Base-by-base conservation (phyloP, 2,113 vertebrate species). In the Oncorhynchus keta region DNA sequence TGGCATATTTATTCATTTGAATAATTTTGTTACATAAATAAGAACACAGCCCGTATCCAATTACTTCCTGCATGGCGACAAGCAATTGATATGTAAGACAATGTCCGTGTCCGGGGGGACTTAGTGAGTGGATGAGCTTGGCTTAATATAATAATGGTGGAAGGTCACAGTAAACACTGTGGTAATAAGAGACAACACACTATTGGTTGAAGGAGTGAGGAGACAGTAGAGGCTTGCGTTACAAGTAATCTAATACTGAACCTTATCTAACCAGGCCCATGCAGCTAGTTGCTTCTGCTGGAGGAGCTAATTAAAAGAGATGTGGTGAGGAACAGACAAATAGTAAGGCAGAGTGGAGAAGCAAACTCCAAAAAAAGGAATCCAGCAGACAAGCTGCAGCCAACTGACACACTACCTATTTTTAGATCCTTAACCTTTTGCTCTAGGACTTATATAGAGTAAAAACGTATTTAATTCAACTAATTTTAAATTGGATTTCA, bases 241-340 rank as follows among this genome's bases (percentile, higher is more conserved):
- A 12, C 32, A 16, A n/a, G 90, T 87, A 86, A 92, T 79, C 81
- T 75, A 86, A 93, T 83, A 87, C 87, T 76, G 69, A 83, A 72
- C 82, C 82, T 85, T 89, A 91, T 91, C 87, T 77, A 71, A 77
- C 77, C 67, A 72, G 85, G 84, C 72, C 87, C 86, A 84, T 81
- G 59, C 13, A 62, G 59, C 59, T 9, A 61, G 14, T n/a, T 24
- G 39, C 72, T 78, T 30, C 85, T 77, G 84, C 75, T 85, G 79
- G 69, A 7, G 78, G 73, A 87, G 83, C 86, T 88, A 86, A 91
- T 91, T 86, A 91, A 88, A 84, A 65, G 80, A 79, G 79, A 89
- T 83, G 81, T 77, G 83, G 83, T 74, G 39, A 80, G 81, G 72
- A 80, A 66, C 66, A 68, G 79, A 78, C 84, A 61, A 55, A 76